Conservation (phyloP, 2,113 vertebrate genomes). For the Struthidea cinerea region DNA sequence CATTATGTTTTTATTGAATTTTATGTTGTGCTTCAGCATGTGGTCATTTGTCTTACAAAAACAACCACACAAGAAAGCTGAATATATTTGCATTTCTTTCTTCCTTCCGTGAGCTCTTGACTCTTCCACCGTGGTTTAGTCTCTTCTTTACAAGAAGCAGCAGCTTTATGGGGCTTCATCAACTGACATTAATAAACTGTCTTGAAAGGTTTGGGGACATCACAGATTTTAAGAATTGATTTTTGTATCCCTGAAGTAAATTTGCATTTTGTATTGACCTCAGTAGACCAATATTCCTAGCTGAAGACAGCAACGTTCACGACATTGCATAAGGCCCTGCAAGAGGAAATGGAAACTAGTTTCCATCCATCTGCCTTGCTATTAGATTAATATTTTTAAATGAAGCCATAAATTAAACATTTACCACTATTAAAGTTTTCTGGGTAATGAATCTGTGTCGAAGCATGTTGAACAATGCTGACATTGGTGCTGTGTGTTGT, state of each 20-base stretch:
- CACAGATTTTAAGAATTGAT: neutral
- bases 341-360: neutral
- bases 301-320: neutral
- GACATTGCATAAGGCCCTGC: neutral
- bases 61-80: neutral
- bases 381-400: slow-evolving; percentile 7
- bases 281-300: neutral
- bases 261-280: slow-evolving; percentile 27
- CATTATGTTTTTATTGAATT: neutral
- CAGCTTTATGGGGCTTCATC: neutral
- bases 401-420: slow-evolving; percentile 29
- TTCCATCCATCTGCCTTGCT: neutral
- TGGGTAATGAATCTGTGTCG: neutral
- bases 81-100: neutral
- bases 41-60: neutral
- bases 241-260: neutral
- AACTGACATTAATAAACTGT: neutral
- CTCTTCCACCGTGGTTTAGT: neutral
- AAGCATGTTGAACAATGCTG: neutral
- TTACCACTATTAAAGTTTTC: neutral
- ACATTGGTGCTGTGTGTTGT: neutral
- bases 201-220: neutral
- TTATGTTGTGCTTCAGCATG: neutral
- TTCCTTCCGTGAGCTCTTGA: neutral
- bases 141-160: neutral